Conservation (phyloP, 2,888 invertebrate genomes). For the Ceraclea dissimilis region DNA sequence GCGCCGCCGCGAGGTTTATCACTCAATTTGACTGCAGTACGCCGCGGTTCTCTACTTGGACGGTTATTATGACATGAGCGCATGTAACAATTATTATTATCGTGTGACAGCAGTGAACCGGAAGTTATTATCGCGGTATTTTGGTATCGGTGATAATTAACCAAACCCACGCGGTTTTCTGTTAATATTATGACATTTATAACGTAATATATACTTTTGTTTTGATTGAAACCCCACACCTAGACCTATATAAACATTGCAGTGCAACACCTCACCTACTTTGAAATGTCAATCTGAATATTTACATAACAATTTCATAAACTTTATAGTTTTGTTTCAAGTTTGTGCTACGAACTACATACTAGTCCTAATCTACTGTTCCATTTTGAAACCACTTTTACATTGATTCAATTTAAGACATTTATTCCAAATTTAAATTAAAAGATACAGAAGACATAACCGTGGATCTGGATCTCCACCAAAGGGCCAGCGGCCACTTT, state of each 20-base stretch:
- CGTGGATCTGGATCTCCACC: conserved; percentile 71
- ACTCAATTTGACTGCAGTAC: conserved; percentile 46
- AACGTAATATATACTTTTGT: not conserved
- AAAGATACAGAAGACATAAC: conserved; percentile 8
- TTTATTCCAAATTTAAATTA: not conserved
- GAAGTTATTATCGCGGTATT: conserved; percentile 8
- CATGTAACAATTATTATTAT: conserved; percentile 45
- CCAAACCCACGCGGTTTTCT: conserved; percentile 7
- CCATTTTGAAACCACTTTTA: too few relatives aligned
- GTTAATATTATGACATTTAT: too few relatives aligned
- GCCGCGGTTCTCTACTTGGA: conserved; percentile 40
- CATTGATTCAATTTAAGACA: too few relatives aligned
- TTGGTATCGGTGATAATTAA: conserved; percentile 8
- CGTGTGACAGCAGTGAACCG: conserved; percentile 36
- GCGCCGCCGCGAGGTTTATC: conserved; percentile 35
- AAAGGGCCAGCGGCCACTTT: conserved; percentile 70
- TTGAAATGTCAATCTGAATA: not conserved
- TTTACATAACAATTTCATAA: too few relatives aligned
- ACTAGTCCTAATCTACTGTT: too few relatives aligned
- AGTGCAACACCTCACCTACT: not conserved
- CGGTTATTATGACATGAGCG: conserved; percentile 30
- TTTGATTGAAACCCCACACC: too few relatives aligned
- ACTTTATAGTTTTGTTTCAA: too few relatives aligned
- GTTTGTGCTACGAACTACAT: too few relatives aligned
- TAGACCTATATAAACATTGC: too few relatives aligned